Evolutionary conservation across 2,113 vertebrate species (phyloP), one percentile per base, ranked within the genome.

Genomic region (Solea solea): DNA sequence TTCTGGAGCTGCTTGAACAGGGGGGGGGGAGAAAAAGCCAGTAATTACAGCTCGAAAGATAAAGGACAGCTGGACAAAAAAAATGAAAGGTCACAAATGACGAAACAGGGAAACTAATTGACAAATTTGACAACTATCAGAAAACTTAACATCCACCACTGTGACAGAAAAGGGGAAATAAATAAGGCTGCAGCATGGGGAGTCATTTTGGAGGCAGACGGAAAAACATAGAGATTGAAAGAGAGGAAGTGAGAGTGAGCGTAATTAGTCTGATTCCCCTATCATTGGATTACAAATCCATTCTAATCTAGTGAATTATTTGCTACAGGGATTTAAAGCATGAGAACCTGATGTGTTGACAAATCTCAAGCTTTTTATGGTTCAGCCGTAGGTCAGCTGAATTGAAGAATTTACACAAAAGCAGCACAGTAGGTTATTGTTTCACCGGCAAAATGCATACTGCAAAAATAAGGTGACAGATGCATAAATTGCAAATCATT

Each of bases 251-350:
- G 42, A 60, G 44, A 60, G 27, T 3, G 1, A 55, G 55, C 46
- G 60, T 72, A 87, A 86, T 89, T 87, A 85, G 72, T 69, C 66
- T 50, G 13, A 81, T 60, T 79, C 57, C 66, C 45, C n/a, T 61
- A 72, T 74, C 55, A 46, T 55, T 50, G 78, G 74, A 85, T 80
- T 75, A 69, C 7, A 50, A 78, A 62, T 86, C 57, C 55, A 34
- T 63, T n/a, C 44, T 79, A 81, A 79, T 77, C 67, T 79, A 11
- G 14, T 8, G 63, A 80, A 72, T 73, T 42, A 46, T 78, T 80
- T 62, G 45, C 40, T 13, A 7, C 45, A 58, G 51, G 67, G 48
- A 78, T 50, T 58, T 8, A 28, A 68, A 59, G 72, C 83, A 81
- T 84, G 84, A 75, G 82, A 87, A 87, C 64, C 39, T 57, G 54